phyloP scores from a whole-genome alignment of 2,888 invertebrate genomes.

The Drosophila lutescens region DNA sequence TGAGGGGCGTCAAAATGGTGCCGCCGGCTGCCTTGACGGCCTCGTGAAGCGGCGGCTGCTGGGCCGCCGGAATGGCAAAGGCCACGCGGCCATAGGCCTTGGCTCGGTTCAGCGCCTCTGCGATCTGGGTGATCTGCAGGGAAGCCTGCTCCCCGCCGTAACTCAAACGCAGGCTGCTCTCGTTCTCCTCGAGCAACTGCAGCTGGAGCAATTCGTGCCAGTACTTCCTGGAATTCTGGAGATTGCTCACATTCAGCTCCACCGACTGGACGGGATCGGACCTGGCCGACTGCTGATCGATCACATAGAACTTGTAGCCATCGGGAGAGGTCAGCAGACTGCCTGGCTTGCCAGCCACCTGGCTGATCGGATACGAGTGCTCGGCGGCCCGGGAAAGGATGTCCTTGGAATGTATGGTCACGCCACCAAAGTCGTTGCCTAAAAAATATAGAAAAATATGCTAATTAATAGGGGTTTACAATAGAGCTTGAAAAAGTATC shows the following conservation, averaged over 20 bases:
- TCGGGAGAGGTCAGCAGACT: constrained; percentile 93
- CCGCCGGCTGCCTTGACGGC: constrained; percentile 89
- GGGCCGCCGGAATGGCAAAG: constrained; percentile 92
- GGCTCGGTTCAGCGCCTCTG: constrained; percentile 89
- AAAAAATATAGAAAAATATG: neutral
- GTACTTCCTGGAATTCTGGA: constrained; percentile 91
- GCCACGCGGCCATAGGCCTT: constrained; percentile 98
- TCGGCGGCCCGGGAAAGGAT: constrained; percentile 89
- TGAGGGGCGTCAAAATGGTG: constrained; percentile 94
- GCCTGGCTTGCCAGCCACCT: constrained; percentile 86
- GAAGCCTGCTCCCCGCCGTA: constrained; percentile 90
- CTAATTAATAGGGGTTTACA: neutral
- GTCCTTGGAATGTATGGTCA: constrained; percentile 92
- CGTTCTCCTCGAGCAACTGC: constrained; percentile 88
- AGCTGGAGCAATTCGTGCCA: constrained; percentile 93
- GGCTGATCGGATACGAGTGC: constrained; percentile 89
- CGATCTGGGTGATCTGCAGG: constrained; percentile 87
- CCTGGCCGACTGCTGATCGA: constrained; percentile 87
- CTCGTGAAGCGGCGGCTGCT: constrained; percentile 91
- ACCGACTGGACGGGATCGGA: constrained; percentile 93
- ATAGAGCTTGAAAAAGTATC: too few species aligned
- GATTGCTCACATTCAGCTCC: constrained; percentile 90
- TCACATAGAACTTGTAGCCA: constrained; percentile 94
- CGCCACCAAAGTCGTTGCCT: constrained; percentile 94
- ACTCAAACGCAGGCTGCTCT: constrained; percentile 88